These are phyloP conservation scores for Prionailurus bengalensis DNA, from an alignment of 2,113 vertebrate genomes.

Conservation along the genomic window DNA sequence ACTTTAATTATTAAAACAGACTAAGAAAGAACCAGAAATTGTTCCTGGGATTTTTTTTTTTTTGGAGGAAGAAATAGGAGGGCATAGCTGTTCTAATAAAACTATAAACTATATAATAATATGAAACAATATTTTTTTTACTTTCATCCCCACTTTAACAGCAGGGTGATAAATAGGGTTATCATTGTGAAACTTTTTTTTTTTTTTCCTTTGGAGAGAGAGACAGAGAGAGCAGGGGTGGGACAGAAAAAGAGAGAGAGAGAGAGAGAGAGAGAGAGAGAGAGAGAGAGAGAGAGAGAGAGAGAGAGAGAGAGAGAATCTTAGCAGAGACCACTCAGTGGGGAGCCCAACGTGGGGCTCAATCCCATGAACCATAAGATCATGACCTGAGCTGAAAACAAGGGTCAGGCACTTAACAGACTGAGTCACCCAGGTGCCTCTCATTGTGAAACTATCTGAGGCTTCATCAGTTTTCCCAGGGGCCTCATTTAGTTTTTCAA, in stretches of 20 bases:
- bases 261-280: too few species aligned
- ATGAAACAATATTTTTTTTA: background rate
- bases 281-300: too few species aligned
- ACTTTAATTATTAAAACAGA: background rate
- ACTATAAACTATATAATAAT: background rate
- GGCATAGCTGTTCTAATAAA: background rate
- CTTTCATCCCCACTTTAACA: conserved; percentile 21
- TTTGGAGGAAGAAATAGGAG: background rate
- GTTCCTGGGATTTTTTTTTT: background rate
- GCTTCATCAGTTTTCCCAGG: background rate
- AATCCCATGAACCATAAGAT: too few species aligned
- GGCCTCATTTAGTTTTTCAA: background rate
- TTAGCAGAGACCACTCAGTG: too few species aligned
- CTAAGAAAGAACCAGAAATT: background rate
- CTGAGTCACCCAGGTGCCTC: too few species aligned
- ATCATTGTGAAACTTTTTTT: background rate
- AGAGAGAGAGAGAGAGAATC: too few species aligned
- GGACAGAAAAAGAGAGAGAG: too few species aligned
- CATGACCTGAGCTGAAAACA: too few species aligned
- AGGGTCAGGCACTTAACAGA: too few species aligned
- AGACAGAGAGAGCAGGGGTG: too few species aligned
- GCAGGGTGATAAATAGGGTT: background rate
- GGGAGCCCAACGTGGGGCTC: too few species aligned
- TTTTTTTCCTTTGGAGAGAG: too few species aligned
- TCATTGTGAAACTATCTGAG: background rate